Percentiles rank a stretch among this genome's conserved stretches.
Conservation (phyloP, 2,113 vertebrate genomes). For the Ceratotherium simum region DNA sequence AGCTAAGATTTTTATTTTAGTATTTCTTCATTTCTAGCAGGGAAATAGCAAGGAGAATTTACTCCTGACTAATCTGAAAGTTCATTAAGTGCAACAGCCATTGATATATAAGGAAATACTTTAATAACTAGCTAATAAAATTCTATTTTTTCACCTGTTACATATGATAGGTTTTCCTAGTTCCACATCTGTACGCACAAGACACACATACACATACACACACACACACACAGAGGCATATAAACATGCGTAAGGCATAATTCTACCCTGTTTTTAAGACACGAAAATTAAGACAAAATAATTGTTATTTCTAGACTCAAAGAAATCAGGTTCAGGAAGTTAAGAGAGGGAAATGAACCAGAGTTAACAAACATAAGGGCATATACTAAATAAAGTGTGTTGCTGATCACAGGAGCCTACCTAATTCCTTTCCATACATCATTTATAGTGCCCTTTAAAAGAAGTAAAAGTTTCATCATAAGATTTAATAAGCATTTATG, state of each 20-base stretch:
- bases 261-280: conserved; percentile 59
- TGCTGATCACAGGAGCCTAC: neutral
- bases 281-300: conserved; percentile 44
- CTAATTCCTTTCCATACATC: conserved; percentile 66
- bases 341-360: conserved; percentile 18
- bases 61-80: conserved; percentile 38
- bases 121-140: conserved; percentile 39
- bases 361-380: conserved; percentile 46
- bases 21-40: conserved; percentile 34
- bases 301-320: conserved; percentile 30
- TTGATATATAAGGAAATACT: neutral
- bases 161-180: conserved; percentile 24
- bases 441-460: conserved; percentile 75
- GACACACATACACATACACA: conserved; percentile 31
- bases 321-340: conserved; percentile 65
- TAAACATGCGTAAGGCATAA: neutral
- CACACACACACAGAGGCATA: neutral
- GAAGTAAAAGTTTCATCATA: conserved; percentile 84
- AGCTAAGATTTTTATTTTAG: conserved; percentile 51
- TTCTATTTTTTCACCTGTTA: conserved; percentile 71
- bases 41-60: neutral
- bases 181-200: conserved; percentile 18
- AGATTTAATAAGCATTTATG: conserved; percentile 68
- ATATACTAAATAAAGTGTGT: neutral
- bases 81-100: neutral